A percentile compares a stretch with the other conserved stretches of the same genome.
phyloP scores from a whole-genome alignment of 2,113 vertebrate genomes.

The Datnioides undecimradiatus region DNA sequence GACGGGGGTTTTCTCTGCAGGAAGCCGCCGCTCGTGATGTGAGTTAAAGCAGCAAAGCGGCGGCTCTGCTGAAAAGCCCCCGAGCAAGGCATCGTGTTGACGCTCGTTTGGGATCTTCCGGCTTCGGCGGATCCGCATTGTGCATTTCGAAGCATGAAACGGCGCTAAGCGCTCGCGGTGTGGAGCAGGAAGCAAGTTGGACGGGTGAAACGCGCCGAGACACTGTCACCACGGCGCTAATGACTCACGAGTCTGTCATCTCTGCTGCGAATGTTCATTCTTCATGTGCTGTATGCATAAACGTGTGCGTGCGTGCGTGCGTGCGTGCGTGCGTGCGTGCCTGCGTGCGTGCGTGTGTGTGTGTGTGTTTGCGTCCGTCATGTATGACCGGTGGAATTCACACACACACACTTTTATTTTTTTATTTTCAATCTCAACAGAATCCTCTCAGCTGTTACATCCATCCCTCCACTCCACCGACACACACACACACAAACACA shows the following conservation, averaged over 20 bases:
- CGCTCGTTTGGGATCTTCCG: background rate
- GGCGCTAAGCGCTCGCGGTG: conserved; percentile 16
- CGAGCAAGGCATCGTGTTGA: conserved; percentile 19
- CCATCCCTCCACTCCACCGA: conserved; percentile 40
- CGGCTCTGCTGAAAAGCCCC: conserved; percentile 23
- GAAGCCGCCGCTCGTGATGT: background rate
- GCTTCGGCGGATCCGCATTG: background rate
- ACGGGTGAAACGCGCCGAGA: conserved; percentile 48
- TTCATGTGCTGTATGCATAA: background rate
- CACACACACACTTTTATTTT: conserved; percentile 15
- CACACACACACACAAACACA: conserved; percentile 31
- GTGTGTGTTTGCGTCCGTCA: background rate
- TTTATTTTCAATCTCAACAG: conserved; percentile 54
- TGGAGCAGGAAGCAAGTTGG: conserved; percentile 52
- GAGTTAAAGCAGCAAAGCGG: conserved; percentile 11
- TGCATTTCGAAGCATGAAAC: conserved; percentile 26
- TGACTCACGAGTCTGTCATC: conserved; percentile 72
- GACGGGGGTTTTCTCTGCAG: conserved; percentile 31
- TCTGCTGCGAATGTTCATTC: conserved; percentile 51
- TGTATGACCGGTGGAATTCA: conserved; percentile 32
- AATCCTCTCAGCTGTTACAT: conserved; percentile 75
- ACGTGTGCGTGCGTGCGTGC: conserved; percentile 1
- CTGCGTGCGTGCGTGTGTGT: background rate
- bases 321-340: conserved; percentile 15
- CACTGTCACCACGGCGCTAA: conserved; percentile 32